Base-by-base conservation (phyloP, 2,888 invertebrate species). In the Leptinotarsa juncta region DNA sequence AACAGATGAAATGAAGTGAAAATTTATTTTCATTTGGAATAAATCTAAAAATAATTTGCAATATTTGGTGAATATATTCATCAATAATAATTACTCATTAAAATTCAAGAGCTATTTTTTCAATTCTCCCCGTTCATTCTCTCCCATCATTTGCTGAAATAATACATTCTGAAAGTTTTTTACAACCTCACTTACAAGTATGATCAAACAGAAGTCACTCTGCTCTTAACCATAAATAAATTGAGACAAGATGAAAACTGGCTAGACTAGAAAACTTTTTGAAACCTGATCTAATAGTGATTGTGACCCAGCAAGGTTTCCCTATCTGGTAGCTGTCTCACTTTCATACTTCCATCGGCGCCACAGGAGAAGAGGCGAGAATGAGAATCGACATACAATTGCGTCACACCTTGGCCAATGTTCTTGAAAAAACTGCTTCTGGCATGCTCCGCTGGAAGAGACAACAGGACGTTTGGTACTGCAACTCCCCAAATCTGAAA, bases 261-360 rank as follows among this genome's bases (percentile, higher is more conserved):
- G 15, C 26, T 23, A 26, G 60, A 60, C 60, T 60, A 60, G 60
- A 60, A 15, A 5, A 23, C 23, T 4, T 16, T 26, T 23, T 23
- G 15, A 60, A 60, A 60, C 23, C 26, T 4, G 15, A 53, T 5
- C 14, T 60, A 60, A 60, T 26, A 60, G 16, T 80, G 73, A 77
- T 83, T 82, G 67, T 85, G 84, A 78, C 74, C 82, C 32, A 87
- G 79, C 72, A 88, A 80, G 3, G 83, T 84, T 79, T 93, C 93
- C 80, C 95, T 91, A 86, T 97, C 97, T 20, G 97, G 96, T 83
- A 98, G 90, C 87, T 96, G 95, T 80, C 98, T 92, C 81, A 98
- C 96, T 91, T 99, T 99, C 94, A 99, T 96, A 68, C 98, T 98
- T 83, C 98, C 98, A 90, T 99, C 99, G 67, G 98, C 97, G 72